Conservation (phyloP, 2,888 invertebrate genomes). For the Cerceris ruficornis region DNA sequence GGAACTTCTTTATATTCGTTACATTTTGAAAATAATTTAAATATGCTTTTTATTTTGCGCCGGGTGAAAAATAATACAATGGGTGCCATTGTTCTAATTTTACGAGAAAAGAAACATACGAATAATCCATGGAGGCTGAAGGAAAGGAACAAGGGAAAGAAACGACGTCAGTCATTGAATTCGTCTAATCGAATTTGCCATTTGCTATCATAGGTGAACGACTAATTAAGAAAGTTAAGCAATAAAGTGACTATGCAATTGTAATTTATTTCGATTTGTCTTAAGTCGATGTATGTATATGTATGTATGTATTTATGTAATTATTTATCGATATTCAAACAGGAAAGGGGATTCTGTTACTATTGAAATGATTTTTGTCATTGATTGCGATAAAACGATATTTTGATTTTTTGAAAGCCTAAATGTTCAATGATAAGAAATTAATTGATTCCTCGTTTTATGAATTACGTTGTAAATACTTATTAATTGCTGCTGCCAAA, state of each 20-base stretch:
- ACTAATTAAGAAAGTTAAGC: constrained; percentile 1
- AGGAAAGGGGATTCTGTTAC: background rate
- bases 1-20: no score
- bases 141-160: background rate
- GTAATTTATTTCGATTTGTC: constrained; percentile 14
- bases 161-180: background rate
- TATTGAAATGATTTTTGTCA: background rate
- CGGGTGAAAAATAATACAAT: background rate
- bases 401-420: background rate
- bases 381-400: constrained; percentile 15
- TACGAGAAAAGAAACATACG: background rate
- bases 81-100: background rate
- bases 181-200: constrained; percentile 1
- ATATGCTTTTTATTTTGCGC: background rate
- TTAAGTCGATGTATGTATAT: constrained; percentile 32
- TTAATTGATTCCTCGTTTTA: background rate
- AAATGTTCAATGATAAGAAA: background rate
- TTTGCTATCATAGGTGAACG: background rate
- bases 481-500: no score
- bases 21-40: no score
- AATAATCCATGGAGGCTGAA: constrained; percentile 5
- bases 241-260: constrained; percentile 4
- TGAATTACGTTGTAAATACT: background rate
- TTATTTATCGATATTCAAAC: constrained; percentile 30
- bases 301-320: constrained; percentile 35